Conservation (phyloP, 1,140 invertebrate genomes). For the Pararge aegeria region DNA sequence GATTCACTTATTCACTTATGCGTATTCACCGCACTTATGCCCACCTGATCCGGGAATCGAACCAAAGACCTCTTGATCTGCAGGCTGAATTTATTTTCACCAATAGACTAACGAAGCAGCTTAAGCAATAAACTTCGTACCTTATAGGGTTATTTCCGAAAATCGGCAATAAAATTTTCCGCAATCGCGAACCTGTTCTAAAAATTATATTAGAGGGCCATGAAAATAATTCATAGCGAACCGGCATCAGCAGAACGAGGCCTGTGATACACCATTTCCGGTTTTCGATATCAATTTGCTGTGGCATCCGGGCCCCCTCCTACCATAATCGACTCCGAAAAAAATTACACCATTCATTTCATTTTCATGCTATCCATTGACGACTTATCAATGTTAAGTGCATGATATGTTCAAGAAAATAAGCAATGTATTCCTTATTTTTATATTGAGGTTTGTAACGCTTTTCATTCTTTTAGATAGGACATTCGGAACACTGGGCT, state of each 20-base stretch:
- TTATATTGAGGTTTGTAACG: neutral
- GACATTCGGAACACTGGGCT: neutral
- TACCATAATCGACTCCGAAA: slow-evolving; percentile 16
- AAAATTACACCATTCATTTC: neutral
- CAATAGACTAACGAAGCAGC: too few species aligned
- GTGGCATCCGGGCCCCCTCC: slow-evolving; percentile 33
- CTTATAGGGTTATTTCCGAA: too few species aligned
- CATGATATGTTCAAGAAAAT: neutral
- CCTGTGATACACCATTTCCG: slow-evolving; percentile 44
- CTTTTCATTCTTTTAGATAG: neutral
- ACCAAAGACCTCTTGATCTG: too few species aligned
- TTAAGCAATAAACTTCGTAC: too few species aligned
- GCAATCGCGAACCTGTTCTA: too few species aligned
- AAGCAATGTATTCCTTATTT: neutral
- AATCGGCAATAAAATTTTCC: too few species aligned
- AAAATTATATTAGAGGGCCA: slow-evolving; percentile 18
- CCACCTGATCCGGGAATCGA: too few species aligned
- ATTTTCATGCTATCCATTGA: slow-evolving; percentile 6
- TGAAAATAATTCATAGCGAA: slow-evolving; percentile 27
- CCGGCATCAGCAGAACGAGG: slow-evolving; percentile 30
- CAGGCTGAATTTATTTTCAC: too few species aligned
- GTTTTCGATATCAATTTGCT: slow-evolving; percentile 46
- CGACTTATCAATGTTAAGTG: neutral
- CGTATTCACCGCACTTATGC: too few species aligned
- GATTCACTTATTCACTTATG: too few species aligned